A percentile compares a stretch with the other conserved stretches of the same genome.
Conservation (phyloP, 1,140 invertebrate species). For the Dufourea novaeangliae region DNA sequence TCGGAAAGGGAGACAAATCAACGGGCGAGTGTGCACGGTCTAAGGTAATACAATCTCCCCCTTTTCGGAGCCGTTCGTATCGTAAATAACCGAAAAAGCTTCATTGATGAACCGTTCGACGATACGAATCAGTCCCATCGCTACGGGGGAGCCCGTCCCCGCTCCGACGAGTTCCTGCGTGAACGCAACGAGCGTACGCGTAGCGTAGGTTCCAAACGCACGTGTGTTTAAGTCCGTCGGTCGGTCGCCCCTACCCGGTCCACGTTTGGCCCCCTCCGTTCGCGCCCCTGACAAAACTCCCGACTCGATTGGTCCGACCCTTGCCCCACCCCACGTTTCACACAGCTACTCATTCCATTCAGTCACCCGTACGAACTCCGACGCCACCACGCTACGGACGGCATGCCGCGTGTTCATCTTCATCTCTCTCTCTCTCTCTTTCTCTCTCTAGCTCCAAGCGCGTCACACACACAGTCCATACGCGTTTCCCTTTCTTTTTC, state of each 20-base stretch:
- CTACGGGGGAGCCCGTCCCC: background rate
- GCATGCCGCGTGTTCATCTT: slow-evolving; percentile 30
- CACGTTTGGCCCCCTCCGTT: slow-evolving; percentile 13
- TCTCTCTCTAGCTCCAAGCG: too few species aligned
- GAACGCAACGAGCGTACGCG: slow-evolving; percentile 67
- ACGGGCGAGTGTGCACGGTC: too few species aligned
- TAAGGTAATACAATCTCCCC: too few species aligned
- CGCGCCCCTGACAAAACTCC: slow-evolving; percentile 37
- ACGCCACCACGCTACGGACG: slow-evolving; percentile 53
- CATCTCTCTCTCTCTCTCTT: slow-evolving; percentile 21
- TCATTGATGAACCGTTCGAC: background rate
- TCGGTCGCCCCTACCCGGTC: slow-evolving; percentile 9
- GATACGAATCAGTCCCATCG: background rate
- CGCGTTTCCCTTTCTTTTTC: background rate
- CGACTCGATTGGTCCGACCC: slow-evolving; percentile 47
- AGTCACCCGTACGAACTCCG: slow-evolving; percentile 62
- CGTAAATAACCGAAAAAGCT: too few species aligned
- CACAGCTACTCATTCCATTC: slow-evolving; percentile 63
- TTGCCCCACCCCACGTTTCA: slow-evolving; percentile 27
- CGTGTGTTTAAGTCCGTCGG: slow-evolving; percentile 65
- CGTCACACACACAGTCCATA: too few species aligned
- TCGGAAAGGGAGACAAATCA: too few species aligned
- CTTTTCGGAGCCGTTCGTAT: too few species aligned
- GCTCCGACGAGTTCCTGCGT: slow-evolving; percentile 14
- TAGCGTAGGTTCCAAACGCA: slow-evolving; percentile 70